These are phyloP conservation scores for Pagetopsis macropterus DNA, from an alignment of 2,797 vertebrate genomes.

Conservation along the genomic window DNA sequence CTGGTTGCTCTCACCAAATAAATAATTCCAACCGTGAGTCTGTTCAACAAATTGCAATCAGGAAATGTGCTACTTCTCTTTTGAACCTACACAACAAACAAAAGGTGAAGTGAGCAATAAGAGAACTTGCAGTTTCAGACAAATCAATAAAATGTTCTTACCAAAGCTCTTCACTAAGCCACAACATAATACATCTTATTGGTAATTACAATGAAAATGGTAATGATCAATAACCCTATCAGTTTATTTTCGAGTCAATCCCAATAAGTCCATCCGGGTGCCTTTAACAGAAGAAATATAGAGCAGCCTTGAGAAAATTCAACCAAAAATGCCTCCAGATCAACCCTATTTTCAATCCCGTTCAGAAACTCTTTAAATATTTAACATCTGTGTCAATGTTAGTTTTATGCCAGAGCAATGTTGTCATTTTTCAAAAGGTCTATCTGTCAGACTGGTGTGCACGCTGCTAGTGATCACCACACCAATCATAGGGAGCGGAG, in stretches of 20 bases:
- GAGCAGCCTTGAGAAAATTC: background rate
- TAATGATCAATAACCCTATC: background rate
- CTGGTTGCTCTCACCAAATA: conserved; percentile 23
- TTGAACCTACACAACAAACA: background rate
- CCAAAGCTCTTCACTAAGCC: background rate
- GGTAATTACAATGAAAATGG: background rate
- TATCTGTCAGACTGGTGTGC: background rate
- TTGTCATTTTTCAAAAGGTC: background rate
- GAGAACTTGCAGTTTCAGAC: background rate
- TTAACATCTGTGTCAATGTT: background rate
- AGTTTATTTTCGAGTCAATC: background rate
- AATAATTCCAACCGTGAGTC: conserved; percentile 34
- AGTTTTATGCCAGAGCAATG: background rate
- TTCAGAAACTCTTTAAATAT: conserved; percentile 3
- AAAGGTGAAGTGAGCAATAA: background rate
- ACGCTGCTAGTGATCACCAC: conserved; percentile 14
- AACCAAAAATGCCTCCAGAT: background rate
- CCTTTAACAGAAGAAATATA: background rate
- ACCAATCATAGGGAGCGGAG: conserved; percentile 11
- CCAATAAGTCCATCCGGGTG: background rate
- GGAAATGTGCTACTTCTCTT: background rate
- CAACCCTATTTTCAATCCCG: background rate
- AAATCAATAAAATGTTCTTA: background rate
- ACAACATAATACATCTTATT: background rate
- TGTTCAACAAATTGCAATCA: conserved; percentile 10